Percentiles rank a stretch among this genome's conserved stretches.
phyloP scores from a whole-genome alignment of 2,797 vertebrate genomes.

The Syncerus caffer region DNA sequence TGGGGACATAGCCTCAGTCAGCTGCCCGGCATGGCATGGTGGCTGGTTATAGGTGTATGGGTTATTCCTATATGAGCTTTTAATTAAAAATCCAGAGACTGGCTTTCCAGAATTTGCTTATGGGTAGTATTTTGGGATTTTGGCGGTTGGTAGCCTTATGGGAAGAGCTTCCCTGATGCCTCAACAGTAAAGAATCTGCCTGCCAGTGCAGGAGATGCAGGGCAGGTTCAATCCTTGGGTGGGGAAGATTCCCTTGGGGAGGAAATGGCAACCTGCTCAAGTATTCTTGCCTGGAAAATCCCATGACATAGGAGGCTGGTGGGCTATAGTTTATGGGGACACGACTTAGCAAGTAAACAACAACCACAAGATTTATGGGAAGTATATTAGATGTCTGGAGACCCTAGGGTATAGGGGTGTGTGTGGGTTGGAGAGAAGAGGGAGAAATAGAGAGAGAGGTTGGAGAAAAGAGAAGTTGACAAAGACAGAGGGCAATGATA shows the following conservation, averaged over 20 bases:
- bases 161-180: not conserved
- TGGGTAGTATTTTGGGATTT: not conserved
- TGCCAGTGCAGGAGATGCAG: not conserved
- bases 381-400: not conserved
- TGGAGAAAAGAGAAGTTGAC: not conserved
- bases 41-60: not conserved
- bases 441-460: not conserved
- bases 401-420: not conserved
- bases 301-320: not conserved
- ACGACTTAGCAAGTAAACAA: not conserved
- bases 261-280: not conserved
- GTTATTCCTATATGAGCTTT: not conserved
- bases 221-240: not conserved
- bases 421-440: not conserved
- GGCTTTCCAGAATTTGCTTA: constrained; percentile 1
- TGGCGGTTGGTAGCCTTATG: not conserved
- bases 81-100: not conserved
- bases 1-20: not conserved
- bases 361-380: not conserved
- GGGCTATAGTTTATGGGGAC: not conserved
- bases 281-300: not conserved
- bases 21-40: not conserved
- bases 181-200: not conserved
- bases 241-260: not conserved
- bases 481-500: not conserved